phyloP scores from a whole-genome alignment of 2,113 vertebrate species.

The Boleophthalmus pectinirostris region DNA sequence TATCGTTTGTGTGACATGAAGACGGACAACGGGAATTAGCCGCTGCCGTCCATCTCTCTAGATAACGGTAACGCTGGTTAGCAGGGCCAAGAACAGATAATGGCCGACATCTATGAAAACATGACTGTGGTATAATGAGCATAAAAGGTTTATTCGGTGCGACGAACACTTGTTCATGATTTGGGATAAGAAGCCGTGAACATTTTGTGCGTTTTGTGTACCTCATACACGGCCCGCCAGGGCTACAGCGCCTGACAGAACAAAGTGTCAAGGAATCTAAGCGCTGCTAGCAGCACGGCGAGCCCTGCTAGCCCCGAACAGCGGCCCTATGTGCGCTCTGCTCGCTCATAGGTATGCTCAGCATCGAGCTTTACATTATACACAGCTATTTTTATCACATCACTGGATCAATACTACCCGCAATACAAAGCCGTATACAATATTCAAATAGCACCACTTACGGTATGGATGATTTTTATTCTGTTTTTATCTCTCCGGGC shows the following conservation, averaged over 20 bases:
- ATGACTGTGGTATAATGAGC: not conserved
- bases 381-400: conserved; percentile 7
- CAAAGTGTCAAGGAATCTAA: conserved; percentile 74
- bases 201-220: conserved; percentile 30
- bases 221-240: conserved; percentile 49
- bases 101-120: conserved; percentile 17
- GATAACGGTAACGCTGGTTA: conserved; percentile 28
- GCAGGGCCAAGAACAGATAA: conserved; percentile 55
- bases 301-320: conserved; percentile 39
- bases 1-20: conserved; percentile 12
- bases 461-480: conserved; percentile 72
- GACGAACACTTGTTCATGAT: rapidly evolving
- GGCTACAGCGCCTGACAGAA: conserved; percentile 61
- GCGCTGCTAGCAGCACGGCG: conserved; percentile 47
- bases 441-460: conserved; percentile 56
- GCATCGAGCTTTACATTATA: conserved; percentile 24
- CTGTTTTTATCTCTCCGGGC: conserved; percentile 70
- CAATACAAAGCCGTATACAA: not conserved
- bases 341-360: conserved; percentile 45
- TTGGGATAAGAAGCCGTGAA: not conserved
- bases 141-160: not conserved
- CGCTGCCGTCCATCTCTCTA: conserved; percentile 22
- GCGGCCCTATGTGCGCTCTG: conserved; percentile 34
- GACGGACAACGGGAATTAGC: conserved; percentile 13
- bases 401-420: not conserved